Conservation (phyloP, 2,888 invertebrate species). For the Heliconius erato region DNA sequence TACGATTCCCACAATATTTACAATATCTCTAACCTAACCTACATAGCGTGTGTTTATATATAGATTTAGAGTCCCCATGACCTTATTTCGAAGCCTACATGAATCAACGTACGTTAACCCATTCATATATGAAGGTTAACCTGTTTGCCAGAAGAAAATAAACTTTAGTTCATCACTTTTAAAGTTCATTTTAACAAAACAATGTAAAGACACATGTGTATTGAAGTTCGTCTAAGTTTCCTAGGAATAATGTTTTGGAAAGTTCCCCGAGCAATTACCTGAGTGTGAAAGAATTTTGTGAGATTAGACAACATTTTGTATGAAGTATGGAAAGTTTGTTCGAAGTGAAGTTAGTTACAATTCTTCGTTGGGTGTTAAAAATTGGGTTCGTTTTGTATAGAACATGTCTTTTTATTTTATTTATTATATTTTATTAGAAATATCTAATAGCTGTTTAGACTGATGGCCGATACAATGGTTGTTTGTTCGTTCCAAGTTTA, state of each 20-base stretch:
- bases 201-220: conserved; percentile 33
- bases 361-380: background rate
- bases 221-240: conserved; percentile 42
- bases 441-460: too few relatives aligned
- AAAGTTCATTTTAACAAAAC: conserved; percentile 51
- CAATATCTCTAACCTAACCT: background rate
- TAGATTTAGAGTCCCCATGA: conserved; percentile 46
- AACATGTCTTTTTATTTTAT: background rate
- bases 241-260: conserved; percentile 35
- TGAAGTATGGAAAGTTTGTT: background rate
- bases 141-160: conserved; percentile 49
- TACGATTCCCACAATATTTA: background rate
- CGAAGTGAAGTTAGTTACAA: background rate
- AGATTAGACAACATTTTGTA: conserved; percentile 16
- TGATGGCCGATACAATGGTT: too few relatives aligned
- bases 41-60: conserved; percentile 33
- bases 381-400: background rate
- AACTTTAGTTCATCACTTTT: conserved; percentile 52
- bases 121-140: conserved; percentile 74
- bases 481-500: too few relatives aligned
- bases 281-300: conserved; percentile 24
- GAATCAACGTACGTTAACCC: conserved; percentile 68
- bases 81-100: conserved; percentile 53
- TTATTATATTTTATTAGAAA: background rate
- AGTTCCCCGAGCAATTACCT: conserved; percentile 34